Evolutionary conservation across 2,888 invertebrate genomes (phyloP), one percentile per base, ranked within the genome.

Genomic region (Standfussiana lucernea): DNA sequence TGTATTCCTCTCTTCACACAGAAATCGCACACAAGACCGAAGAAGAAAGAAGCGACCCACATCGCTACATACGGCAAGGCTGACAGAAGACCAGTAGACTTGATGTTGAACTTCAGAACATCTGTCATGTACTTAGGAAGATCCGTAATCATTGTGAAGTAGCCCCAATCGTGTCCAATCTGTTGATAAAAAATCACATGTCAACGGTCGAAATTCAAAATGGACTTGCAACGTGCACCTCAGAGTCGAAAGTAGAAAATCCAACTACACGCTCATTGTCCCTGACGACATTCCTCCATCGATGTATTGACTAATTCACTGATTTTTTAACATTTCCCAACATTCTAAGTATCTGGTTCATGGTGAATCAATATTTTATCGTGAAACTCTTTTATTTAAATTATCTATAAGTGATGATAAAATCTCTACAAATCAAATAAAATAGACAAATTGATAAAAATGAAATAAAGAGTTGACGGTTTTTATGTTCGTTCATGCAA

Each of bases 111-210:
- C 88, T 97, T 97, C 70, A 98, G 93, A 2, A 98, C 97, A 77
- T 97, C 97, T 59, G 97, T 97, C 97, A 98, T 97, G 92, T 98
- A 98, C 82, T 97, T 97, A 0, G 98, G 98, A 21, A 98, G 94
- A 89, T 98, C 98, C 0, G 98, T 97, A 37, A 98, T 97, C 97
- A 98, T 97, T 10, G 97, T 98, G 92, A 97, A 98, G 90, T 98
- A 97, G 8, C 98, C 98, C 97, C 97, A 98, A 89, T 98, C 97
- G 92, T 98, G 98, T 6, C 97, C 97, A 82, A 97, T 95, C 96
- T 97, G 96, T 93, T 72, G 94, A 81, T 24, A 89, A 76, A 65
- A 40, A 71, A 53, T 71, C 11, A 76, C 4, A 61, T 64, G 53
- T 72, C 32, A 61, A 35, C 21, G 32, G 10, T 21, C 1, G 6